Percentiles rank a stretch among this genome's conserved stretches.
Evolutionary conservation across 2,888 invertebrate species (phyloP).

Genomic region (Dastarcus helophoroides): DNA sequence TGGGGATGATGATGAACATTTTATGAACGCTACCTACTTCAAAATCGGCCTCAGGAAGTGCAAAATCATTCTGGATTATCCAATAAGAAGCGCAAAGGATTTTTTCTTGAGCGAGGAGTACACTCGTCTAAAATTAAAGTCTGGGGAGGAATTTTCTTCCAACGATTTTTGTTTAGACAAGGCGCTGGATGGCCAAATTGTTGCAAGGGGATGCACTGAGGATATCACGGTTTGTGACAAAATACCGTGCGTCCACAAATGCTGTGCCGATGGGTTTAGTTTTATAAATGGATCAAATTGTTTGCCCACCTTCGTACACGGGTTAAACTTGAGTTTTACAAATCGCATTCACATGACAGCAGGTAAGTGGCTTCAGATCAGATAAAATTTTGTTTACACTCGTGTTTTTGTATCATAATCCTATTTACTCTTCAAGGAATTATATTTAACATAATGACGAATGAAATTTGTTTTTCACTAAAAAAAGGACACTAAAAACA

Average conservation of each 20-base stretch:
- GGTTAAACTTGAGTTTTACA: conserved; percentile 3
- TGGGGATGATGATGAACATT: neutral
- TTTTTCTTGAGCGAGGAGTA: neutral
- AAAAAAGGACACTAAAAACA: too few species aligned
- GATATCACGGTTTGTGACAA: conserved; percentile 6
- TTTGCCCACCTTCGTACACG: conserved; percentile 5
- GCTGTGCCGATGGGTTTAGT: conserved; percentile 9
- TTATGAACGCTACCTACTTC: neutral
- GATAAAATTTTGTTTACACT: too few species aligned
- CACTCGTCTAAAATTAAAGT: neutral
- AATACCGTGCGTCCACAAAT: conserved; percentile 9
- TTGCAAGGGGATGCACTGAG: conserved; percentile 6
- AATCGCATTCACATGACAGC: neutral
- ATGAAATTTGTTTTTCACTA: too few species aligned
- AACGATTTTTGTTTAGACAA: conserved; percentile 5
- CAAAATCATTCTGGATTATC: neutral
- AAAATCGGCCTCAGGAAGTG: conserved; percentile 2
- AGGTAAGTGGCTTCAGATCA: conserved; percentile 7
- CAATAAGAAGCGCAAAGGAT: neutral
- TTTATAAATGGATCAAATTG: conserved; percentile 8
- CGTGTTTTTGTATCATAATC: too few species aligned
- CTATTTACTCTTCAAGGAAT: too few species aligned
- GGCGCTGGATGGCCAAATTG: conserved; percentile 3
- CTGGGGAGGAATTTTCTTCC: conserved; percentile 1
- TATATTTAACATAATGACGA: too few species aligned